phyloP scores from a whole-genome alignment of 2,113 vertebrate genomes.

The Gobius niger region DNA sequence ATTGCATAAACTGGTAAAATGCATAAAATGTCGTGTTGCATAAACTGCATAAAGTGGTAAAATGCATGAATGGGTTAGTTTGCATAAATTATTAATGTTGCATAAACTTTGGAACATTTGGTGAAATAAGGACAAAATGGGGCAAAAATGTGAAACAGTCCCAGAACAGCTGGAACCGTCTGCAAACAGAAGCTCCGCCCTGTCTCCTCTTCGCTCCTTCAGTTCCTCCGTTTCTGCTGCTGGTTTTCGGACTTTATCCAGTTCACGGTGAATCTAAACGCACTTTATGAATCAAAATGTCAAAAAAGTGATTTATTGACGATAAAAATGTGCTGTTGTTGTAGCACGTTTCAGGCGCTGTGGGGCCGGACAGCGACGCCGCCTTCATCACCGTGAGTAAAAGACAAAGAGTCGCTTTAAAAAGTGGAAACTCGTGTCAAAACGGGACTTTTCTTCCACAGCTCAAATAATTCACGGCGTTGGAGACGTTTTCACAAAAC shows the following conservation, averaged over 20 bases:
- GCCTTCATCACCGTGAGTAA: constrained; percentile 71
- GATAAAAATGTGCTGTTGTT: background rate
- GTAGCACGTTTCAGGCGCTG: constrained; percentile 33
- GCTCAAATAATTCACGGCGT: background rate
- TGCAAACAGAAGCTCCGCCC: no score
- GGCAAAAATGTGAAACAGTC: no score
- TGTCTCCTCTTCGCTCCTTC: background rate
- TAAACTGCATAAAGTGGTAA: no score
- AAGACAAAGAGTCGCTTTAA: background rate
- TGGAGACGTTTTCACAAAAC: background rate
- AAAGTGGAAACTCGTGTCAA: no score
- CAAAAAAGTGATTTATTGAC: background rate
- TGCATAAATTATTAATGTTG: no score
- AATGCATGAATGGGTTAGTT: no score
- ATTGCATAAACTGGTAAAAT: no score
- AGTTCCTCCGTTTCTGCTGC: background rate
- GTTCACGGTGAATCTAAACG: background rate
- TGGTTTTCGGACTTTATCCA: background rate
- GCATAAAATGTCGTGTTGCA: no score
- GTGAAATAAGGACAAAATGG: no score
- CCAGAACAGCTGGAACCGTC: no score
- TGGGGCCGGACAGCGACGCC: constrained; percentile 53
- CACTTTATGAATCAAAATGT: background rate
- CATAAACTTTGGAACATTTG: no score
- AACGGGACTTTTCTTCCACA: background rate